Evolutionary conservation across 2,888 invertebrate species (phyloP), one percentile per base, ranked within the genome.

Genomic region (Papilio demoleus): DNA sequence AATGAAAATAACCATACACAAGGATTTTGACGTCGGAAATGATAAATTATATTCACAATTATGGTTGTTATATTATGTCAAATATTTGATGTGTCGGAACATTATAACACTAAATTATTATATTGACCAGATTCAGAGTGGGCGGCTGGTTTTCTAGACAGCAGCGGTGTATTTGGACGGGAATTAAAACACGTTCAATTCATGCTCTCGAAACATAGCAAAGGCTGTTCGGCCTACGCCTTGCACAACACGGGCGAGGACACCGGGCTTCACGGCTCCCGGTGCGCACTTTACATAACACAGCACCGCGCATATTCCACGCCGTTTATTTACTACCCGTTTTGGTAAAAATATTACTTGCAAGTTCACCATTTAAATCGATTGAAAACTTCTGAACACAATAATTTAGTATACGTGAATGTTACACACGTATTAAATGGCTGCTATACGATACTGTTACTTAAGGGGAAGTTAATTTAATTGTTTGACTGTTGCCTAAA

Each of bases 191-290:
- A 56, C 45, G 69, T 65, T 69, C 65, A 65, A 69, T 69, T 65
- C 65, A 56, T 47, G 63, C 63, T 61, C 66, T 68, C 68, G 68
- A 65, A 67, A 65, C 47, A 61, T 31, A 68, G 68, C 65, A 65
- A 69, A 71, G 59, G 71, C 71, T 50, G 69, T 67, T 66, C 69
- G 65, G 64, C 71, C 71, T 67, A 71, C 69, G 71, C 65, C 64
- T 71, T 71, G 71, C 71, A 70, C 68, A 71, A 71, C 53, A 63
- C 61, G 60, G 50, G 53, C 65, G 67, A 65, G 67, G 70, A 70
- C 69, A 71, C 60, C 69, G 67, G 64, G 68, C 71, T 59, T 34
- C 45, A 62, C 68, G 66, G 63, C 66, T 42, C 65, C 66, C 53
- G 50, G 59, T 68, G 56, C 59, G 27, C 53, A 56, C 19, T 65